Conservation (phyloP, 2,113 vertebrate species). For the Leucosticte australis region DNA sequence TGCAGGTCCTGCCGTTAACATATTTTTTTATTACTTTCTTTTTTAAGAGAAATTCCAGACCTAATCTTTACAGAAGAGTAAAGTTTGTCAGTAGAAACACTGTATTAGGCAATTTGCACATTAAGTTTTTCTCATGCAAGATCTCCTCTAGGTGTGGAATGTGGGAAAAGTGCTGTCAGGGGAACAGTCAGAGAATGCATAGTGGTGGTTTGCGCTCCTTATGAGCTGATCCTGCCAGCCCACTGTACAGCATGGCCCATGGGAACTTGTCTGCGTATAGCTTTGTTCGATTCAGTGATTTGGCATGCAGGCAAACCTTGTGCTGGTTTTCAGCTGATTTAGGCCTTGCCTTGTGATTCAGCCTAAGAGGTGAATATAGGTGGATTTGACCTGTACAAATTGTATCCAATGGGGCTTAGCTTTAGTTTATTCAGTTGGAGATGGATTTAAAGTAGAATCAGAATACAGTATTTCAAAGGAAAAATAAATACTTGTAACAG, state of each 20-base stretch:
- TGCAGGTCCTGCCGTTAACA: not conserved
- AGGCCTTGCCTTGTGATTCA: not conserved
- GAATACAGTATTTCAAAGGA: not conserved
- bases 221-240: not conserved
- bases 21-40: not conserved
- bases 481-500: not conserved
- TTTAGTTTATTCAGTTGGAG: not conserved
- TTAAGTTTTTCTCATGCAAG: not conserved
- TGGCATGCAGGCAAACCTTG: not conserved
- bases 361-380: not conserved
- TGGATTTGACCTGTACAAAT: not conserved
- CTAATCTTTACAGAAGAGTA: not conserved
- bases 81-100: not conserved
- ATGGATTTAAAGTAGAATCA: not conserved
- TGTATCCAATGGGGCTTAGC: not conserved
- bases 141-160: not conserved
- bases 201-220: not conserved
- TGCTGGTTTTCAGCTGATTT: not conserved
- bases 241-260: fast-evolving
- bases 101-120: fast-evolving
- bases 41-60: not conserved
- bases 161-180: fast-evolving
- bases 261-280: not conserved
- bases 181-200: not conserved
- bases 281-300: not conserved